Base-by-base conservation (phyloP, 2,797 vertebrate genomes). In the Phataginus tetradactyla region DNA sequence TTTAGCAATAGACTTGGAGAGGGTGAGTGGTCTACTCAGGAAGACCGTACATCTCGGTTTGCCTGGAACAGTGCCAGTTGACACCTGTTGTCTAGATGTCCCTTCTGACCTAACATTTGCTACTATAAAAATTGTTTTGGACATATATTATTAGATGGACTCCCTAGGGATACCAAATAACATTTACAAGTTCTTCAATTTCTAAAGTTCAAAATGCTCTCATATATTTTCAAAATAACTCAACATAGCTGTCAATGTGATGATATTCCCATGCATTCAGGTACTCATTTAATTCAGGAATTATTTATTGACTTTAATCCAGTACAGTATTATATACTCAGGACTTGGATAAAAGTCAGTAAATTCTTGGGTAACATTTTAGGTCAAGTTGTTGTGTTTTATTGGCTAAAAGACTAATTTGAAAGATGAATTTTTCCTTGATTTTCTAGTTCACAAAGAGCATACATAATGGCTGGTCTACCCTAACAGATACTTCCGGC, bases 391-490 rank as follows among this genome's bases (percentile, higher is more conserved):
- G 34, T 72, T 92, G 29, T 57, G 75, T 90, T 96, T 96, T 86
- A 75, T 53, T 89, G 45, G 49, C 63, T 86, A 51, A 95, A 88
- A 94, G 72, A 90, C 25, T 93, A 93, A 96, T 95, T 97, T 90
- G 27, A 96, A 95, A 96, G 75, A 79, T 90, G 42, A 68, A 12
- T 84, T 97, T 97, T 94, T 64, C 61, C 72, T 94, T 94, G 32
- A 89, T 72, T 96, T 94, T 88, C 55, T 68, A 61, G 37, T 92
- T 97, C 92, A 88, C 93, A 96, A 83, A 93, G 55, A 92, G 10
- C 59, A 86, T 88, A 92, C 64, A 68, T 81, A 96, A 92, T n/a
- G 39, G 57, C 72, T 75, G 63, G 68, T 94, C 90, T 88, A 92
- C 74, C 63, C 83, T 85, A 90, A 95, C 78, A 92, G 64, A 86